A percentile compares a stretch with the other conserved stretches of the same genome.
phyloP scores from a whole-genome alignment of 2,888 invertebrate species.

The Limulus polyphemus region DNA sequence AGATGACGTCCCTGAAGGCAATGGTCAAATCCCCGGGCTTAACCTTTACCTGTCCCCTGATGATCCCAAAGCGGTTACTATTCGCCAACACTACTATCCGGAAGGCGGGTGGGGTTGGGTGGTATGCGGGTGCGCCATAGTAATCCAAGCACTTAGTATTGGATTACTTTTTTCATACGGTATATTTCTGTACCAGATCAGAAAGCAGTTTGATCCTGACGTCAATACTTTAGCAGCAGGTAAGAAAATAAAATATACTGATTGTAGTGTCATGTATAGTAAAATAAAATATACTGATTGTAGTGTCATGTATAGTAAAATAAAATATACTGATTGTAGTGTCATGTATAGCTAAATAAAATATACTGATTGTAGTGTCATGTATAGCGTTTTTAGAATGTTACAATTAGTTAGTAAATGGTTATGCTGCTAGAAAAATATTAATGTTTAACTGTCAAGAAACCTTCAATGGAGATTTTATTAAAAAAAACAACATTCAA shows the following conservation, averaged over 20 bases:
- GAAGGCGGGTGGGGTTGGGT: slow-evolving; percentile 83
- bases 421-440: no score
- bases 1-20: not conserved
- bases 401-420: no score
- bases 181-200: slow-evolving; percentile 9
- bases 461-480: no score
- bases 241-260: slow-evolving; percentile 2
- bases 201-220: slow-evolving; percentile 2
- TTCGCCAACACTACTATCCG: slow-evolving; percentile 68
- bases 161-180: slow-evolving; percentile 13
- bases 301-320: no score
- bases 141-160: slow-evolving; percentile 51
- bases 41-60: slow-evolving; percentile 18
- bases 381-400: no score
- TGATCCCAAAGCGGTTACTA: slow-evolving; percentile 40
- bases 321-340: no score
- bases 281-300: not conserved
- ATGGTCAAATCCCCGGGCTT: slow-evolving; percentile 21
- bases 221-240: slow-evolving; percentile 8
- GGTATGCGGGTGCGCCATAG: slow-evolving; percentile 54
- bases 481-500: no score
- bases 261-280: no score
- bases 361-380: no score
- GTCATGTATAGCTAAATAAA: no score
- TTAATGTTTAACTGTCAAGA: no score